phyloP scores from a whole-genome alignment of 2,797 vertebrate genomes.

The Tadarida brasiliensis region DNA sequence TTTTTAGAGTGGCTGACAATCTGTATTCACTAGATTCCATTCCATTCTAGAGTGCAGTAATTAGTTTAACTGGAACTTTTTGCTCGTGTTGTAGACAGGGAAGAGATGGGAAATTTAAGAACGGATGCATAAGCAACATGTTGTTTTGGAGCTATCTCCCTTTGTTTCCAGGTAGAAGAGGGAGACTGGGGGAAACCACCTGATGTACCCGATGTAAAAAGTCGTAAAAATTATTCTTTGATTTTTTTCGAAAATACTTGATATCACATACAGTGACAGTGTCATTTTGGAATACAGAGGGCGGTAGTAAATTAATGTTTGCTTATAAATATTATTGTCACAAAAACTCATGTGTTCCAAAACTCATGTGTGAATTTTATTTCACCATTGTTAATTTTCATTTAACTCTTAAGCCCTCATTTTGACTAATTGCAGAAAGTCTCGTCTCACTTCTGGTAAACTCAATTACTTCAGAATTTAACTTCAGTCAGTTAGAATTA shows the following conservation, averaged over 20 bases:
- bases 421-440: conserved; percentile 20
- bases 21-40: background rate
- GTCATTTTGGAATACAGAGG: conserved; percentile 31
- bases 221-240: background rate
- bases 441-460: background rate
- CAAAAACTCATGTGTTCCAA: background rate
- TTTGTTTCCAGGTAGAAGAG: conserved; percentile 31
- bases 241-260: background rate
- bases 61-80: background rate
- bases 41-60: background rate
- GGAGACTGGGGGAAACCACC: background rate
- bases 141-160: background rate
- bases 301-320: background rate
- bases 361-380: conserved; percentile 16
- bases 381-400: conserved; percentile 32
- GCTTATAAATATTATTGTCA: background rate
- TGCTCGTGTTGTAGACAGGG: background rate
- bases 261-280: background rate
- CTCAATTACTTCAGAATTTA: conserved; percentile 28
- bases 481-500: conserved; percentile 33
- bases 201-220: background rate
- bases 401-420: background rate
- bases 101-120: conserved; percentile 40
- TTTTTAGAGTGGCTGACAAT: background rate
- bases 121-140: background rate